Evolutionary conservation across 2,888 invertebrate species (phyloP), one percentile per base, ranked within the genome.

Genomic region (Parnassius apollo): DNA sequence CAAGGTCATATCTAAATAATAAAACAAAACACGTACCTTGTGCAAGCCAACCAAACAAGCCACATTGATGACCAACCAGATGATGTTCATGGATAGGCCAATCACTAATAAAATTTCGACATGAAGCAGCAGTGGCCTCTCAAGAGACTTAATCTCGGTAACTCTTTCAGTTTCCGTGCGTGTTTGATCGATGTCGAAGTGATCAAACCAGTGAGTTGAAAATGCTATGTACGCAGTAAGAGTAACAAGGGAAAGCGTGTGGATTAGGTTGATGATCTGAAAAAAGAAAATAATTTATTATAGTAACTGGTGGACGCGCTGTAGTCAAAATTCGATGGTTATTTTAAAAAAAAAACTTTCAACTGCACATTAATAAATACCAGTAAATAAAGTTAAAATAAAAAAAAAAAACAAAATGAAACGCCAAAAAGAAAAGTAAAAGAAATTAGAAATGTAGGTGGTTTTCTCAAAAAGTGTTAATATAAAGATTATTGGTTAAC

Each of bases 1-100:
- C 25, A 4, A 25, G 25, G 4, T 25, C 25, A 25, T 25, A 25
- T 25, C 25, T 25, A 25, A 25, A 25, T 25, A 25, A 25, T 4
- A 25, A 25, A 25, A 3, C 25, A 3, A 25, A 3, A 25, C 11
- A 44, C 44, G 44, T 4, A 82, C 82, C 78, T 77, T 80, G 68
- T 82, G 81, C 9, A 81, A 62, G 57, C 80, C 81, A 44, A 81
- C 75, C 46, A 82, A 68, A 64, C 80, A 80, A 42, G 75, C 76
- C 0, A 81, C 71, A 55, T 75, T 79, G 61, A 79, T 66, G 3
- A 68, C 49, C 52, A 81, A 56, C 81, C 82, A 81, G 4, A 68
- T 65, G 1, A 76, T 57, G 13, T 77, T 76, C 9, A 69, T 72
- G 10, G 73, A 68, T 2, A 80, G 61, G 18, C 75, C 60, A 0